phyloP scores from a whole-genome alignment of 1,140 invertebrate species.

The Bombus waltoni region DNA sequence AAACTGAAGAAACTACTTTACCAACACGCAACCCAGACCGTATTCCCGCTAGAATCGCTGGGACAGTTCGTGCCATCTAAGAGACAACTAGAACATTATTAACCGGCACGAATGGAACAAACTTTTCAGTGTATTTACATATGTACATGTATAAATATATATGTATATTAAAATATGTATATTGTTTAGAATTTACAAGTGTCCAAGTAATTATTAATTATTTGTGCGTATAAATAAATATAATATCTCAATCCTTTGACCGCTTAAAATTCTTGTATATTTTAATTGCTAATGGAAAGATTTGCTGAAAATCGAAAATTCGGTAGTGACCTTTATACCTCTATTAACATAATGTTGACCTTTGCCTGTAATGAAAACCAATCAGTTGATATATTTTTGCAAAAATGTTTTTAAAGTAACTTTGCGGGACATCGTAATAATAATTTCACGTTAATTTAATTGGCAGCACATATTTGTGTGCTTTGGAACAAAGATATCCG shows the following conservation, averaged over 20 bases:
- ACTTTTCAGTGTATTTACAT: background rate
- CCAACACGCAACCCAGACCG: too few relatives aligned
- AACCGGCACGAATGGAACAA: too few relatives aligned
- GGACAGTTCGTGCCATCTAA: too few relatives aligned
- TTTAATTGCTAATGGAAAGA: background rate
- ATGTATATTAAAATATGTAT: background rate
- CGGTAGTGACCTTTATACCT: constrained; percentile 21
- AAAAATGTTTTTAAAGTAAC: constrained; percentile 3
- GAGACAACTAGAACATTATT: too few relatives aligned
- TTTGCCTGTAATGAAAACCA: constrained; percentile 20
- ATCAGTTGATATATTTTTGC: constrained; percentile 6
- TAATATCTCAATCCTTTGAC: background rate
- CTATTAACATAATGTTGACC: constrained; percentile 33
- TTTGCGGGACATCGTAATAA: background rate
- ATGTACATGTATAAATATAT: background rate
- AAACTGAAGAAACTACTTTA: too few relatives aligned
- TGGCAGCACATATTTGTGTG: background rate
- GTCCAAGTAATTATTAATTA: background rate
- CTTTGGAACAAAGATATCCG: background rate
- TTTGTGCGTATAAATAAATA: background rate
- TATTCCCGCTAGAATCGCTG: too few relatives aligned
- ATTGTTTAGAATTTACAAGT: background rate
- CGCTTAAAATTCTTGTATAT: too few relatives aligned
- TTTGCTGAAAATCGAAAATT: background rate
- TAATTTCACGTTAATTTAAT: constrained; percentile 13